Base-by-base conservation (phyloP, 1,140 invertebrate genomes). In the Scaptomyza montana region DNA sequence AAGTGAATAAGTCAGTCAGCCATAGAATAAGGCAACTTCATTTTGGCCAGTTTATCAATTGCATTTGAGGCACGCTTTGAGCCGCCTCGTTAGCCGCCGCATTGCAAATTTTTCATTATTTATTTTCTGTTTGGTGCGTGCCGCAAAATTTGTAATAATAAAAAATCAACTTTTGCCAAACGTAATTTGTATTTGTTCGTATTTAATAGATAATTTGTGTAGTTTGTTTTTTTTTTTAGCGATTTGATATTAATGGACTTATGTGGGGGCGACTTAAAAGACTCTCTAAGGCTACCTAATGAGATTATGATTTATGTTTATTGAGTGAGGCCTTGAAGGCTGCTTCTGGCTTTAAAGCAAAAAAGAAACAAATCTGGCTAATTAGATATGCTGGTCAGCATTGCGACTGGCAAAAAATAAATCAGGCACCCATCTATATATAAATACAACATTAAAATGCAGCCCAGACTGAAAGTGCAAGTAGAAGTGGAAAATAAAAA, bases 31-130 rank as follows among this genome's bases (percentile, higher is more conserved):
- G 75, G 47, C 78, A 71, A 36, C 78, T 71, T 84, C 62, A 79
- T 79, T 82, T 84, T 82, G 59, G 78, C 59, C 82, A 82, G 82
- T 86, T 86, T 87, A 86, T 86, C 78, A 86, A 87, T 85, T 86
- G 77, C 74, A 55, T 66, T n/a, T 71, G 21, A 2, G 21, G 3
- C 72, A 69, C 80, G 54, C 70, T 81, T 85, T 89, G 79, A 76
- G 84, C 76, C 68, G 72, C 71, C 78, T 86, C 78, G 81, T 87
- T 85, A 85, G 80, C 74, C 63, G 51, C 57, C 63, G 51, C 46
- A 53, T 77, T 61, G 72, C 66, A 41, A 67, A 7, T 57, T 43
- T 59, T 73, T 71, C 16, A 33, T 45, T 25, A 21, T 57, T 54
- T 53, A 57, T 61, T 60, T 57, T 36, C 33, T 62, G 54, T 69